phyloP scores from a whole-genome alignment of 2,797 vertebrate species.

The Syndactyla subalaris region DNA sequence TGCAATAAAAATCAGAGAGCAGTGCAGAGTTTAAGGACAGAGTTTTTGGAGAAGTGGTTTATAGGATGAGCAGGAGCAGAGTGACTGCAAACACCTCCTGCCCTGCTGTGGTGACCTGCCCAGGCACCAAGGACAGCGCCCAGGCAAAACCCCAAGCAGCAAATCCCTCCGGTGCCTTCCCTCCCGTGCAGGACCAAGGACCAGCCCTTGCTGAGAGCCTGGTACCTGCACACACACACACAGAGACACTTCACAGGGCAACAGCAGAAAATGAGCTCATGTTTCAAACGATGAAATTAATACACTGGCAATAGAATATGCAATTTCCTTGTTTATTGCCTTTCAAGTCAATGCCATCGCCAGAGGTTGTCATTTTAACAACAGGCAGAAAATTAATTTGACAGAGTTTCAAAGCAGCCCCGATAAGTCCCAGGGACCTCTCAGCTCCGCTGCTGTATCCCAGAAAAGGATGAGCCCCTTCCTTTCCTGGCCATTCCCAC shows the following conservation, averaged over 20 bases:
- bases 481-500: not conserved
- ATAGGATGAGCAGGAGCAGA: not conserved
- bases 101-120: accelerated
- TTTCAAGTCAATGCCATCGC: not conserved
- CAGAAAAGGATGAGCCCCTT: not conserved
- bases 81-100: not conserved
- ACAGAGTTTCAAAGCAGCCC: not conserved
- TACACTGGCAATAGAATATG: not conserved
- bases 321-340: slow-evolving; percentile 36
- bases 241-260: not conserved
- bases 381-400: slow-evolving; percentile 26
- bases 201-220: not conserved
- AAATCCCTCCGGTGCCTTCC: not conserved
- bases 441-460: not conserved
- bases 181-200: not conserved
- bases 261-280: not conserved
- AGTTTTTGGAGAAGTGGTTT: not conserved
- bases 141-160: accelerated
- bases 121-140: not conserved
- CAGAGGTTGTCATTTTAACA: slow-evolving; percentile 35
- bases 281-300: not conserved
- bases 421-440: not conserved
- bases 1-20: not conserved
- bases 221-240: not conserved
- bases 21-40: not conserved